A percentile compares a stretch with the other conserved stretches of the same genome.
phyloP scores from a whole-genome alignment of 2,888 invertebrate species.

The Rhynchonema sp. region DNA sequence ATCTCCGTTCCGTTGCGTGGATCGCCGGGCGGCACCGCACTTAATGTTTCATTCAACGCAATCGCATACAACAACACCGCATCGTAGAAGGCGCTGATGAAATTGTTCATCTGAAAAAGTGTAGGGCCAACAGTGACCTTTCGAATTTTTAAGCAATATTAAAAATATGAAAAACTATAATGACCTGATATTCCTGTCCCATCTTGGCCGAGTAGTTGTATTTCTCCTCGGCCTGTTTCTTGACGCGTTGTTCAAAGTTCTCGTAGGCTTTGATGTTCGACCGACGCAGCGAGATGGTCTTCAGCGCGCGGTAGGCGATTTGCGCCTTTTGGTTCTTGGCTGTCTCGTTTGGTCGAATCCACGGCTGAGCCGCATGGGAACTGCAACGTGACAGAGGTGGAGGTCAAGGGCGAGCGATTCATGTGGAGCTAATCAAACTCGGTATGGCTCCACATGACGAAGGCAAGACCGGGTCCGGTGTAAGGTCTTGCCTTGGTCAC shows the following conservation, averaged over 20 bases:
- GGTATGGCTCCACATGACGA: too few relatives aligned
- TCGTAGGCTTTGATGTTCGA: conserved; percentile 45
- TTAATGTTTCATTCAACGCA: conserved; percentile 71
- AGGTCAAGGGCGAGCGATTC: too few relatives aligned
- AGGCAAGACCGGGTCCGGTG: too few relatives aligned
- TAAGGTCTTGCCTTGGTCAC: too few relatives aligned
- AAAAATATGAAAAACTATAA: too few relatives aligned
- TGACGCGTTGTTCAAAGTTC: conserved; percentile 50
- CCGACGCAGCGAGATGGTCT: conserved; percentile 57
- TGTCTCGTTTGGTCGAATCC: conserved; percentile 58
- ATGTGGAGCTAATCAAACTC: too few relatives aligned
- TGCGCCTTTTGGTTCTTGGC: conserved; percentile 57
- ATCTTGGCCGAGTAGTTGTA: conserved; percentile 21
- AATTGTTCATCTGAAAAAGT: conserved; percentile 52
- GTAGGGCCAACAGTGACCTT: neutral
- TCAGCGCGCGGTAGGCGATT: conserved; percentile 59
- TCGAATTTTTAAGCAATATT: neutral
- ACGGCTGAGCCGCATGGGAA: conserved; percentile 42
- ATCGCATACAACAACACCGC: conserved; percentile 78
- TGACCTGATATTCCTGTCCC: conserved; percentile 26
- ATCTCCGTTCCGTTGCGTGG: conserved; percentile 59
- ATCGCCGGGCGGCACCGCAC: conserved; percentile 35
- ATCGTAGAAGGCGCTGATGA: conserved; percentile 85
- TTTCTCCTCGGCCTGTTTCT: conserved; percentile 24
- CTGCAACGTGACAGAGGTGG: too few relatives aligned